Percentiles rank a stretch among this genome's conserved stretches.
Conservation (phyloP, 2,797 vertebrate species). For the Etheostoma perlongum region DNA sequence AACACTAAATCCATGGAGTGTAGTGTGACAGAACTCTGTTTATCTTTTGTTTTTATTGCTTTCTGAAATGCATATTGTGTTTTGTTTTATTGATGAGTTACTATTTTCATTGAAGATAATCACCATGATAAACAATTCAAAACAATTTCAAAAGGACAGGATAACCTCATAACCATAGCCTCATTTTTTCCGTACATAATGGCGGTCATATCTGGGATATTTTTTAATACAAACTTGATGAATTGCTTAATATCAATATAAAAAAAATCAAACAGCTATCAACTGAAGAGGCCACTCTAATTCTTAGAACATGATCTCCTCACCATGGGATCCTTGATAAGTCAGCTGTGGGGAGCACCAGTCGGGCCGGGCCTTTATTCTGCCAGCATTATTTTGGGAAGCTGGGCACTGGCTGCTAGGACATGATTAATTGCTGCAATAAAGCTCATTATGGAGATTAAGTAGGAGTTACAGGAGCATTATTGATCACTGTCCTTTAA, state of each 20-base stretch:
- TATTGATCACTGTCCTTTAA: slow-evolving; percentile 89
- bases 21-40: slow-evolving; percentile 28
- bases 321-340: slow-evolving; percentile 46
- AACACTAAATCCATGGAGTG: slow-evolving; percentile 24
- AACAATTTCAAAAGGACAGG: background rate
- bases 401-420: slow-evolving; percentile 75
- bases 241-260: slow-evolving; percentile 16
- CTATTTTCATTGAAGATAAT: slow-evolving; percentile 9
- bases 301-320: slow-evolving; percentile 32
- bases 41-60: slow-evolving; percentile 30
- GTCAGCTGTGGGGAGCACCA: slow-evolving; percentile 57
- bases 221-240: slow-evolving; percentile 27
- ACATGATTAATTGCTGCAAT: slow-evolving; percentile 88
- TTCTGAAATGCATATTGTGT: slow-evolving; percentile 18
- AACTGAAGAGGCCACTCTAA: slow-evolving; percentile 49
- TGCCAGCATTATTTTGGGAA: slow-evolving; percentile 78
- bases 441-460: slow-evolving; percentile 90
- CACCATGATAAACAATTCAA: background rate
- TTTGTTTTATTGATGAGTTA: slow-evolving; percentile 42
- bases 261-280: slow-evolving; percentile 43
- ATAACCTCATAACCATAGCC: background rate
- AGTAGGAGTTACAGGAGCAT: slow-evolving; percentile 86
- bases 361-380: slow-evolving; percentile 71
- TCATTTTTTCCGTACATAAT: background rate
- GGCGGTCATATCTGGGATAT: background rate